Conservation (phyloP, 1,140 invertebrate species). For the Halictus rubicundus region DNA sequence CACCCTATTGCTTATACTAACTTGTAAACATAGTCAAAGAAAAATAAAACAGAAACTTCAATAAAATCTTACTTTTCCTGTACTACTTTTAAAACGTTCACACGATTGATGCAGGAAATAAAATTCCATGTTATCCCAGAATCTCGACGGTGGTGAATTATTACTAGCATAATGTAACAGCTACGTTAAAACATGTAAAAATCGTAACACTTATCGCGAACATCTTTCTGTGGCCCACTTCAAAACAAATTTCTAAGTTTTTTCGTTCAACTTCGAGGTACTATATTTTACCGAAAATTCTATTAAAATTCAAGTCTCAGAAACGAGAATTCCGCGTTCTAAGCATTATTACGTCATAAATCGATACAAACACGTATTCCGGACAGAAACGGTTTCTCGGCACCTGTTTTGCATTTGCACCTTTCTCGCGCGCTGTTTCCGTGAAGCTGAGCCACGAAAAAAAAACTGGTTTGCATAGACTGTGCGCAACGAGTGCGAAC, state of each 20-base stretch:
- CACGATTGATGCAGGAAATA: no score
- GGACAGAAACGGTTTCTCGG: background rate
- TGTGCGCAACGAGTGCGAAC: background rate
- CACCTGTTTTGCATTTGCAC: background rate
- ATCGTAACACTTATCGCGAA: no score
- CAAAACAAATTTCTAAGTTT: background rate
- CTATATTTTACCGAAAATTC: background rate
- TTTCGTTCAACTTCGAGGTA: background rate
- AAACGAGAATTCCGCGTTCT: background rate
- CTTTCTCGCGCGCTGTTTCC: slow-evolving; percentile 1
- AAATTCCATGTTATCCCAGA: no score
- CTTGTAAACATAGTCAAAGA: no score
- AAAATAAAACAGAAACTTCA: no score
- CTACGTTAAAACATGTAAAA: no score
- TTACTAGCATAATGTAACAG: no score
- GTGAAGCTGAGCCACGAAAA: background rate
- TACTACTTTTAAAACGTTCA: no score
- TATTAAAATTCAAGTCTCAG: background rate
- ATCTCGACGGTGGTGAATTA: no score
- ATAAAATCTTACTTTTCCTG: no score
- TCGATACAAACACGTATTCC: background rate
- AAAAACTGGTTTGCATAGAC: background rate
- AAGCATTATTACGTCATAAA: background rate
- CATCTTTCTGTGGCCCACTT: no score
- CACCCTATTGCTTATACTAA: no score